Evolutionary conservation across 2,113 vertebrate genomes (phyloP).

Genomic region (Dryoscopus gambensis): DNA sequence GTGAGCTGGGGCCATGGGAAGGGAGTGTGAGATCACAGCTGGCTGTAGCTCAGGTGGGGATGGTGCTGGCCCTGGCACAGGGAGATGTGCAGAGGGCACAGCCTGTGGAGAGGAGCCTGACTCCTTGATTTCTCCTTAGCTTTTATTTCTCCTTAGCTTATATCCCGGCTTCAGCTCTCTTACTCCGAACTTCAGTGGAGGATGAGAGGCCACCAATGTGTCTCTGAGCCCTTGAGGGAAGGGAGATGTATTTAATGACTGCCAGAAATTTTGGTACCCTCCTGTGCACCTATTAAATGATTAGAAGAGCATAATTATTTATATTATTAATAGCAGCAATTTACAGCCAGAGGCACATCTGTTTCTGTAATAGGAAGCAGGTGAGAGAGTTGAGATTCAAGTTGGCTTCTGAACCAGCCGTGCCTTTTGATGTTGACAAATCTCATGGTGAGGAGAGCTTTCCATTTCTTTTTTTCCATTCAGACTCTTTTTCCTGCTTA

Average conservation of each 20-base stretch:
- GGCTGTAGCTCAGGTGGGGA: neutral
- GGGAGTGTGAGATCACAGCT: neutral
- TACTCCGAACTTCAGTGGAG: neutral
- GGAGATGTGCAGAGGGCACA: neutral
- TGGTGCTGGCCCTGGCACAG: neutral
- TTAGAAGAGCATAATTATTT: conserved; percentile 36
- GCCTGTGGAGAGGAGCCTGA: neutral
- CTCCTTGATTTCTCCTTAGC: neutral
- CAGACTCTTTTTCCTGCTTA: neutral
- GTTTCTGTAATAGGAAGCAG: conserved; percentile 28
- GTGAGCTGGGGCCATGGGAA: neutral
- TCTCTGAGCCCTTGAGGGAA: neutral
- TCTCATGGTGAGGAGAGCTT: neutral
- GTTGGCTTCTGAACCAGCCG: neutral
- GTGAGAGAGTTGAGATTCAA: neutral
- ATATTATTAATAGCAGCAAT: conserved; percentile 43
- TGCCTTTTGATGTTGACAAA: neutral
- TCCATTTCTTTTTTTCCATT: neutral
- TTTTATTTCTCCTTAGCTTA: neutral
- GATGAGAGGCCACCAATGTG: neutral
- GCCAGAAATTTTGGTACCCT: neutral
- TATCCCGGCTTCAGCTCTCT: neutral
- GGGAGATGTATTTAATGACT: neutral
- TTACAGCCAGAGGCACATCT: conserved; percentile 15
- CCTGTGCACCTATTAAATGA: conserved; percentile 30